These are phyloP conservation scores for Actenoides hombroni DNA, from an alignment of 2,113 vertebrate species.

Conservation along the genomic window DNA sequence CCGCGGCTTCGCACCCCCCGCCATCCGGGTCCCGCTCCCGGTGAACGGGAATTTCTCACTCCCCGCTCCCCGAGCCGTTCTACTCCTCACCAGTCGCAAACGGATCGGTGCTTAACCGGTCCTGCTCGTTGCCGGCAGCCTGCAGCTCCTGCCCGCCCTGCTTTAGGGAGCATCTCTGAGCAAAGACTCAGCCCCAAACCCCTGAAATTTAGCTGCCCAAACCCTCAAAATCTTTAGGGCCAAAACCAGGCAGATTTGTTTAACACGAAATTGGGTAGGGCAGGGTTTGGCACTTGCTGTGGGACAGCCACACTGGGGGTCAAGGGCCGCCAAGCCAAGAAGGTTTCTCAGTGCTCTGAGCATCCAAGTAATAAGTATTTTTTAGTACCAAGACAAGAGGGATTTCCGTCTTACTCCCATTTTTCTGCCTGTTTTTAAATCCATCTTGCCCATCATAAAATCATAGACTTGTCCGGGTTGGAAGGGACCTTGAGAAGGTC, in stretches of 20 bases:
- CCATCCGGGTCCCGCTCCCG: not conserved
- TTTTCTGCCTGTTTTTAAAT: not conserved
- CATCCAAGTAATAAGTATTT: not conserved
- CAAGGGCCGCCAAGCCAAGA: accelerated
- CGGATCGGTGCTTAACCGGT: too few relatives aligned
- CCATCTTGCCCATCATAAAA: not conserved
- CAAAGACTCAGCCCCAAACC: too few relatives aligned
- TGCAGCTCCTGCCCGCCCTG: not conserved
- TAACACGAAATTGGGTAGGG: accelerated
- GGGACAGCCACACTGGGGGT: accelerated
- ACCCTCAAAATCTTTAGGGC: not conserved
- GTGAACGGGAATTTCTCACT: not conserved
- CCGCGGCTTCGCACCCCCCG: too few relatives aligned
- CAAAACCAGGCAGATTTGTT: not conserved
- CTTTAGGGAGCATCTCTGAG: not conserved
- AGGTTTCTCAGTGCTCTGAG: accelerated
- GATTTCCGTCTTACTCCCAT: not conserved
- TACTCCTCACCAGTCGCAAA: not conserved
- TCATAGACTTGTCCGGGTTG: not conserved
- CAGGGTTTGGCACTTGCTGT: not conserved
- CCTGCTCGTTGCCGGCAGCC: not conserved
- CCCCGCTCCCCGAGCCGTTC: too few relatives aligned
- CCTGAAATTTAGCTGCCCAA: too few relatives aligned
- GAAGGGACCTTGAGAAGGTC: too few relatives aligned
- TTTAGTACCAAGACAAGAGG: not conserved